Conservation (phyloP, 2,797 vertebrate genomes). For the Anguilla megastoma region DNA sequence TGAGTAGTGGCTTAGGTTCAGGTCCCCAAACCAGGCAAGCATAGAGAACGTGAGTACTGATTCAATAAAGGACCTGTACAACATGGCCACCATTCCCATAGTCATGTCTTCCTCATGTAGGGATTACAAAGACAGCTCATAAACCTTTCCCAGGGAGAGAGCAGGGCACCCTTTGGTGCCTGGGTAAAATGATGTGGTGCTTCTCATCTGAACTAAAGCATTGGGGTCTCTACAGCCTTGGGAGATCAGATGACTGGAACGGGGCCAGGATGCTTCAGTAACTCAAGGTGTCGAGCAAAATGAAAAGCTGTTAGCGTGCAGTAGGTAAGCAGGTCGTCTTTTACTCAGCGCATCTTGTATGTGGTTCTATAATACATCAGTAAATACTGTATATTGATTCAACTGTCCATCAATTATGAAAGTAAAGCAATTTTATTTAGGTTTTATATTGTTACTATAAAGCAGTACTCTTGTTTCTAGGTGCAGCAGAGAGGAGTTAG, state of each 20-base stretch:
- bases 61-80: no score
- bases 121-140: neutral
- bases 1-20: no score
- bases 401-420: neutral
- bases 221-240: neutral
- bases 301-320: neutral
- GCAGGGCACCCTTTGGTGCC: neutral
- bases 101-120: neutral
- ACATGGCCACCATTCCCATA: neutral
- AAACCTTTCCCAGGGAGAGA: neutral
- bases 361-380: neutral
- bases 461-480: neutral
- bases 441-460: neutral
- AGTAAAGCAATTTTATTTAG: neutral
- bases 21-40: no score
- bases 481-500: neutral
- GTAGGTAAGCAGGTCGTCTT: neutral
- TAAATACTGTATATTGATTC: neutral
- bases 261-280: neutral
- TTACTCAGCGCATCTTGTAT: neutral
- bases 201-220: neutral
- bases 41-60: no score
- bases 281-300: neutral
- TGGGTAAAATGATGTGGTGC: neutral
- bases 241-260: neutral